Evolutionary conservation across 2,888 invertebrate species (phyloP), one percentile per base, ranked within the genome.

Genomic region (Trissoscelio sp.): DNA sequence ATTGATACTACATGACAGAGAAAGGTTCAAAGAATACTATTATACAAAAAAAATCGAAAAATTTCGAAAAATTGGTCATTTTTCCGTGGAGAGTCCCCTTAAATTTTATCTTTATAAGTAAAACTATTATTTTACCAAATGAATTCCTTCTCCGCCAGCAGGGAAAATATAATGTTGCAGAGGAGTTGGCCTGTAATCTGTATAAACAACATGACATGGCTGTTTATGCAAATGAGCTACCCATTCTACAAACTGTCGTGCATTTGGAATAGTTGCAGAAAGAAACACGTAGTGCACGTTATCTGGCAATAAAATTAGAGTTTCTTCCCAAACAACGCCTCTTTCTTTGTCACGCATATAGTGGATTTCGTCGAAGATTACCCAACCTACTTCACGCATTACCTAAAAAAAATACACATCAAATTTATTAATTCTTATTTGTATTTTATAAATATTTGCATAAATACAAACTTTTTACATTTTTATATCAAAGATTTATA

Each of bases 261-360:
- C 99, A 92, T 99, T 99, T 1, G 99, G 99, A 86, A 99, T 99
- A 0, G 99, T 99, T 9, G 99, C 99, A 0, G 99, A 99, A 0
- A 99, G 93, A 91, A 99, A 99, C 3, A 99, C 99, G 91, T 98
- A 99, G 90, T 98, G 98, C 0, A 99, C 99, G 89, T 98, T 98
- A 91, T 99, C 98, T 0, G 99, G 99, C 37, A 99, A 92, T 31
- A 99, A 93, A 88, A 99, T 99, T 34, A 99, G 94, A 0, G 99
- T 99, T 93, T 99, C 99, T 93, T 99, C 98, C 99, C 99, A 99
- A 0, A 99, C 99, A 6, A 99, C 99, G 60, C 99, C 99, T 89
- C 99, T 94, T 91, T 99, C 99, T 92, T 99, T 99, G 91, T 99
- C 99, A 87, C 99, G 94, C 99, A 99, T 99, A 91, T 99, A 99